Evolutionary conservation across 2,888 invertebrate species (phyloP), one percentile per base, ranked within the genome.

Genomic region (Phoronis australis): DNA sequence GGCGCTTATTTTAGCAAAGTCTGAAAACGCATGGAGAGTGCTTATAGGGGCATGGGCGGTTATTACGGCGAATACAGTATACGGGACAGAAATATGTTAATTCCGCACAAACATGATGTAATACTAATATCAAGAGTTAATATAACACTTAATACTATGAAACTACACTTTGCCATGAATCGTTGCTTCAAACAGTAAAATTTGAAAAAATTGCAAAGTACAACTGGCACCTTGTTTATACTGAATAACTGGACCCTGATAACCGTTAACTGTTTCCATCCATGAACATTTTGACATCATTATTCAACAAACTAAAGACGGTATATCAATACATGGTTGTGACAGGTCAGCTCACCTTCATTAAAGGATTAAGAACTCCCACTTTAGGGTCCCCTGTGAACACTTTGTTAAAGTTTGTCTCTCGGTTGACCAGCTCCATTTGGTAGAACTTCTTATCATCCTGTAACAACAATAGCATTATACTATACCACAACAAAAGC

Each of bases 401-500:
- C n/a, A 77, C 69, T 60, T 76, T 76, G 60, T 76, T 77, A 57
- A 76, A 77, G 57, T 77, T 77, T 1, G 75, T 77, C 54, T 77
- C 77, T 50, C 77, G 57, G 59, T 77, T 77, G 5, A 77, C 73
- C 45, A 77, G 62, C 52, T 77, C 77, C 64, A 73, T 62, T 57
- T 77, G 75, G 55, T 67, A 75, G 54, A 69, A 73, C 48, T 67
- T 59, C 58, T 76, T 77, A 51, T 77, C 77, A 42, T 75, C 74
- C 75, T 76, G 57, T 12, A 59, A 55, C 37, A 42, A 43, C 27
- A 49, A 25, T 22, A 47, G 5, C 12, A 37, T n/a, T 24, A 47
- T 5, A 18, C n/a, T 1, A n/a, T n/a, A n/a, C n/a, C n/a, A n/a
- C 4, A 6, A 26, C 23, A 41, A 25, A 47, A 31, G 6, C 18